These are phyloP conservation scores for Nemotelus nigrinus DNA, from an alignment of 2,888 invertebrate species.

Conservation along the genomic window DNA sequence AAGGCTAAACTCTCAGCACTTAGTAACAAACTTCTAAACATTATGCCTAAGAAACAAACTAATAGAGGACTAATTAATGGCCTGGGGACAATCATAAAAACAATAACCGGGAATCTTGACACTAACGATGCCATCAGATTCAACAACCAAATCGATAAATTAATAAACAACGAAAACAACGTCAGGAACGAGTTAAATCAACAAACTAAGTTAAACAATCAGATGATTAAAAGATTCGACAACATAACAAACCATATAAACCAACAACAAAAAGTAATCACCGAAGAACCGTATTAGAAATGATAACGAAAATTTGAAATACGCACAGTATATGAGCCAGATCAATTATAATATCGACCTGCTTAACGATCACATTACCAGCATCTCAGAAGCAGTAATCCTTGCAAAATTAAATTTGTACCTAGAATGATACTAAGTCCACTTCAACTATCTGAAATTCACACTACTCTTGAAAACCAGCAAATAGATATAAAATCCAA, in stretches of 20 bases:
- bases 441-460: constrained; percentile 12
- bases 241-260: constrained; percentile 45
- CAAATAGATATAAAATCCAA: constrained; percentile 19
- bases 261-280: constrained; percentile 20
- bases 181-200: background rate
- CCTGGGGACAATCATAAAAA: constrained; percentile 38
- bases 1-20: constrained; percentile 35
- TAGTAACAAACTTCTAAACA: constrained; percentile 14
- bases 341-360: constrained; percentile 29
- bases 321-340: constrained; percentile 13
- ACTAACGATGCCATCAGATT: constrained; percentile 29
- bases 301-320: constrained; percentile 34
- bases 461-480: constrained; percentile 12
- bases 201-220: constrained; percentile 36
- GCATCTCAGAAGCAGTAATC: constrained; percentile 20
- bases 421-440: constrained; percentile 7
- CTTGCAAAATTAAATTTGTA: constrained; percentile 24
- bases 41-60: constrained; percentile 26
- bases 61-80: constrained; percentile 44
- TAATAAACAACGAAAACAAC: constrained; percentile 31
- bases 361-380: constrained; percentile 1
- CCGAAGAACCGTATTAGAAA: constrained; percentile 13
- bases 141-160: constrained; percentile 32
- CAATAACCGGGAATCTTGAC: constrained; percentile 42
- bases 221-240: constrained; percentile 41